phyloP scores from a whole-genome alignment of 2,113 vertebrate genomes.

The Leiothrix lutea region DNA sequence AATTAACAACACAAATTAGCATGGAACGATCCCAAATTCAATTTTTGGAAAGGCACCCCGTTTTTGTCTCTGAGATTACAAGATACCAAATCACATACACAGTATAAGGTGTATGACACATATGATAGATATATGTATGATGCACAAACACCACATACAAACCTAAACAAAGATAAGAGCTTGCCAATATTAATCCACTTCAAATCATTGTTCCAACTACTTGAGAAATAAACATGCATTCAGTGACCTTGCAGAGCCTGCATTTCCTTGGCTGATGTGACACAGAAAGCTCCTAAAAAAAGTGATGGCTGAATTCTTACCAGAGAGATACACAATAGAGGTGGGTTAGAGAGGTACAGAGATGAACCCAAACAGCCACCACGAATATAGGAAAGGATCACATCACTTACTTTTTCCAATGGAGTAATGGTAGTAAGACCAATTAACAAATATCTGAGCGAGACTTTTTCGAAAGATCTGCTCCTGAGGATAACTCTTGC shows the following conservation, averaged over 20 bases:
- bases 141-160: not conserved
- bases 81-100: not conserved
- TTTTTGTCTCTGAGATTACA: not conserved
- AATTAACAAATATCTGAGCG: not conserved
- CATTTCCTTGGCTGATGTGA: constrained; percentile 18
- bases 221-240: constrained; percentile 59
- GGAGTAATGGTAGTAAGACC: not conserved
- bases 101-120: not conserved
- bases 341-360: not conserved
- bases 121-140: not conserved
- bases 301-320: constrained; percentile 13
- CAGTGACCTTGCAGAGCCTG: constrained; percentile 64
- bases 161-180: constrained; percentile 57
- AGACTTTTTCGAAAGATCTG: not conserved
- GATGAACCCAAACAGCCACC: not conserved
- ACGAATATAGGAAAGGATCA: not conserved
- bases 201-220: constrained; percentile 51
- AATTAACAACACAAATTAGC: constrained; percentile 31
- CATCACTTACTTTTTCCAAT: not conserved
- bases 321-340: not conserved
- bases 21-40: not conserved
- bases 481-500: not conserved
- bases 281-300: constrained; percentile 62
- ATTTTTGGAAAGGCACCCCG: not conserved
- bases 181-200: constrained; percentile 43